Evolutionary conservation across 1,140 invertebrate species (phyloP), one percentile per base, ranked within the genome.

Genomic region (Formica selysi): DNA sequence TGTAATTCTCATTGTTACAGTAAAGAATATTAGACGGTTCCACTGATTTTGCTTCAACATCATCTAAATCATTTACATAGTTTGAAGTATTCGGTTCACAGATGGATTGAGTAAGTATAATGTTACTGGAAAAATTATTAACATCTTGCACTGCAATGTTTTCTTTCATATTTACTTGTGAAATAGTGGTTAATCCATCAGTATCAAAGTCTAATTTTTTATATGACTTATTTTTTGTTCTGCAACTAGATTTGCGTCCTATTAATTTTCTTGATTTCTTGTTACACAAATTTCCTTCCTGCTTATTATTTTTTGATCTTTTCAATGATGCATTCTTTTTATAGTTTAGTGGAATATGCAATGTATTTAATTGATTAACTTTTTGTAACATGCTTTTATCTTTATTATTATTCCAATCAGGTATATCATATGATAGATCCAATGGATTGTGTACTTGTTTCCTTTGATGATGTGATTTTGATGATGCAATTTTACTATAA

Each of bases 401-500:
- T 54, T 85, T 74, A 7, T n/a, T 36, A 67, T 86, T 83, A 54
- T 36, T 62, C 65, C 59, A 86, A 71, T 71, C 73, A 8, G 44
- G 16, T 3, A n/a, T 51, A 19, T 88, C 76, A 2, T 76, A 41
- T 32, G 36, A 64, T 11, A 41, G 2, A 13, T 83, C 32, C 2
- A 51, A 29, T 8, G 78, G 70, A 71, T 26, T 70, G 26, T 91
- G 64, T 26, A 64, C 51, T 84, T 92, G 89, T 74, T 92, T 92
- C 26, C 90, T 89, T 41, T 80, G 87, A 29, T 44, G 65, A 22
- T 71, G 62, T 74, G n/a, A 11, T 16, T 22, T 78, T 68, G 65
- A 57, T 57, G 36, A 29, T 29, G 61, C 29, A 8, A 6, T 57
- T 71, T 59, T 48, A 36, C 22, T 83, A 54, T 62, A 76, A 44